phyloP scores from a whole-genome alignment of 1,140 invertebrate species.

The Phenacoccus solenopsis region DNA sequence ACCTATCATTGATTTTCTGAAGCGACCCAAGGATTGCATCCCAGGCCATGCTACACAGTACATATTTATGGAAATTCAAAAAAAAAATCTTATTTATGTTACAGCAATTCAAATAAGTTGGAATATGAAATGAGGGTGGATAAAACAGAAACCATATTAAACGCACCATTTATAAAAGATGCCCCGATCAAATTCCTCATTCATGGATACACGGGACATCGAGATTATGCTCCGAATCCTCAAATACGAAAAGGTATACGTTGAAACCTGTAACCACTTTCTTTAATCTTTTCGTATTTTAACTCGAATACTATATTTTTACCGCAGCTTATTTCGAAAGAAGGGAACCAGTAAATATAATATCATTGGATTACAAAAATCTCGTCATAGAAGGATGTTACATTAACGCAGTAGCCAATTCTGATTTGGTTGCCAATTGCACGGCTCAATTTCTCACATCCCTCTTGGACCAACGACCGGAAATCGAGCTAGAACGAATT shows the following conservation, averaged over 20 bases:
- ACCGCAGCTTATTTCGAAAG: slow-evolving; percentile 39
- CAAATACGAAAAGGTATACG: slow-evolving; percentile 41
- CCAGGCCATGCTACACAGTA: too few species aligned
- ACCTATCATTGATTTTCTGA: too few species aligned
- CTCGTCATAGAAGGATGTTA: slow-evolving; percentile 46
- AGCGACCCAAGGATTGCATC: too few species aligned
- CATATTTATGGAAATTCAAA: too few species aligned
- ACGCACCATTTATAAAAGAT: slow-evolving; percentile 35
- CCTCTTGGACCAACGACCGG: slow-evolving; percentile 33
- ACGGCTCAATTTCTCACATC: slow-evolving; percentile 30
- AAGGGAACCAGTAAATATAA: slow-evolving; percentile 41
- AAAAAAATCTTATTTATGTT: too few species aligned
- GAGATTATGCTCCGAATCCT: slow-evolving; percentile 42
- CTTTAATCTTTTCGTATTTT: too few species aligned
- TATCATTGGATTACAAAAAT: slow-evolving; percentile 47
- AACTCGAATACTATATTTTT: too few species aligned
- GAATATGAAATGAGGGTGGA: not conserved
- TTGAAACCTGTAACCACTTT: not conserved
- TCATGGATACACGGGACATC: slow-evolving; percentile 44
- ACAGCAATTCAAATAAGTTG: not conserved
- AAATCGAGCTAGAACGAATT: slow-evolving; percentile 34
- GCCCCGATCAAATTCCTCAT: slow-evolving; percentile 38
- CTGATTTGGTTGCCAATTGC: slow-evolving; percentile 41
- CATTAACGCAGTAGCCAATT: slow-evolving; percentile 40
- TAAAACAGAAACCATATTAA: slow-evolving; percentile 28